phyloP scores from a whole-genome alignment of 2,113 vertebrate species.

The Nycticebus coucang region DNA sequence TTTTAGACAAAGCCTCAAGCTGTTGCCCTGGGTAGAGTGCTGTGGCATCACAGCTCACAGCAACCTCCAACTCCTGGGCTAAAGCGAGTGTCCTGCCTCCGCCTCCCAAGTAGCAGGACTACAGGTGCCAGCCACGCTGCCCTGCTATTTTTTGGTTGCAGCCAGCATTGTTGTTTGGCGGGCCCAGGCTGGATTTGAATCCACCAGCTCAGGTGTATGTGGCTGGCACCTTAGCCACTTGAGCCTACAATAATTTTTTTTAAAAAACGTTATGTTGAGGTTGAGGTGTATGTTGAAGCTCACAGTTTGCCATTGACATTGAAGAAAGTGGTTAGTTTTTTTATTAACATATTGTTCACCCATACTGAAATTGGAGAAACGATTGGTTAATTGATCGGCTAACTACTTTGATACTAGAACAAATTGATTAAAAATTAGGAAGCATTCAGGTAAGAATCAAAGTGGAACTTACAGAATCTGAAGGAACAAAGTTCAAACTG shows the following conservation, averaged over 20 bases:
- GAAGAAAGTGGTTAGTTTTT: not conserved
- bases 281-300: not conserved
- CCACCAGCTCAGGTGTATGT: no score
- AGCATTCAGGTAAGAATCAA: not conserved
- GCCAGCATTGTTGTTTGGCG: no score
- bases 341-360: not conserved
- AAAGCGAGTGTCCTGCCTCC: no score
- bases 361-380: not conserved
- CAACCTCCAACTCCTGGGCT: no score
- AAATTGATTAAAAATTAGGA: conserved; percentile 18
- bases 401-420: not conserved
- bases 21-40: no score
- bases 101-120: no score
- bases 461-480: not conserved
- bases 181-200: no score
- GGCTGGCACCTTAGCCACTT: no score
- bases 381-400: not conserved
- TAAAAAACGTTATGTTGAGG: not conserved
- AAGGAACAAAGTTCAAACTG: not conserved
- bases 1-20: no score
- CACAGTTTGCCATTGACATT: not conserved
- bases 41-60: no score
- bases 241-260: not conserved
- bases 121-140: no score
- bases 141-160: no score